Percentiles rank a stretch among this genome's conserved stretches.
Conservation (phyloP, 2,797 vertebrate species). For the Microctenopoma steveboyesi region DNA sequence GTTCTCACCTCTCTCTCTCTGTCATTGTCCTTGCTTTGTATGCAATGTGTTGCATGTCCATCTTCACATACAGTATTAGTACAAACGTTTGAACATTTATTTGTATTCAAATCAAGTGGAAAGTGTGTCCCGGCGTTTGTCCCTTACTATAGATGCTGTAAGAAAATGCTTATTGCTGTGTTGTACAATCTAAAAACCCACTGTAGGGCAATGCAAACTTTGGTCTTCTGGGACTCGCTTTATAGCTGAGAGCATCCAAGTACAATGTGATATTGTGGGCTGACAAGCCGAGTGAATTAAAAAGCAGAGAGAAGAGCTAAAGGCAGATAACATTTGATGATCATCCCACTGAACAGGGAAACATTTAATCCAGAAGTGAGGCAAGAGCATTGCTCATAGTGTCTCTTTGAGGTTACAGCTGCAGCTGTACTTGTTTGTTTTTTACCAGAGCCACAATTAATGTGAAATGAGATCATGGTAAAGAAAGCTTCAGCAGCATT, state of each 20-base stretch:
- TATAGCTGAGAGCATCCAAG: not conserved
- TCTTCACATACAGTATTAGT: too few relatives aligned
- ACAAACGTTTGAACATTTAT: too few relatives aligned
- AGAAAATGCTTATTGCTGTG: too few relatives aligned
- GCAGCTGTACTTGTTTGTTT: constrained; percentile 7
- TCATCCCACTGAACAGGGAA: constrained; percentile 6
- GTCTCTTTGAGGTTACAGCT: not conserved
- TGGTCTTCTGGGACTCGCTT: constrained; percentile 15
- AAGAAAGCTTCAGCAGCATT: too few relatives aligned
- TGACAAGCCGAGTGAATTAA: constrained; percentile 7
- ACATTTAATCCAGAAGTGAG: constrained; percentile 18
- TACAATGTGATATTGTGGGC: not conserved
- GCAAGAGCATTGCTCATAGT: constrained; percentile 30
- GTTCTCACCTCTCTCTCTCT: too few relatives aligned
- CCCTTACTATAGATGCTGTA: too few relatives aligned
- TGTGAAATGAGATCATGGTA: constrained; percentile 5
- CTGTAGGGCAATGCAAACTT: not conserved
- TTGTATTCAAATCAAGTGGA: too few relatives aligned
- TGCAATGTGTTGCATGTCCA: too few relatives aligned
- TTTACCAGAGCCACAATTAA: constrained; percentile 7
- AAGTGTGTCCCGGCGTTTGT: too few relatives aligned
- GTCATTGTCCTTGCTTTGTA: too few relatives aligned
- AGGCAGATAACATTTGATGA: constrained; percentile 9
- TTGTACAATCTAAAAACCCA: too few relatives aligned
- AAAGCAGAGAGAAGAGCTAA: constrained; percentile 3